Base-by-base conservation (phyloP, 2,797 vertebrate genomes). In the Crossoptilon crossoptilon region DNA sequence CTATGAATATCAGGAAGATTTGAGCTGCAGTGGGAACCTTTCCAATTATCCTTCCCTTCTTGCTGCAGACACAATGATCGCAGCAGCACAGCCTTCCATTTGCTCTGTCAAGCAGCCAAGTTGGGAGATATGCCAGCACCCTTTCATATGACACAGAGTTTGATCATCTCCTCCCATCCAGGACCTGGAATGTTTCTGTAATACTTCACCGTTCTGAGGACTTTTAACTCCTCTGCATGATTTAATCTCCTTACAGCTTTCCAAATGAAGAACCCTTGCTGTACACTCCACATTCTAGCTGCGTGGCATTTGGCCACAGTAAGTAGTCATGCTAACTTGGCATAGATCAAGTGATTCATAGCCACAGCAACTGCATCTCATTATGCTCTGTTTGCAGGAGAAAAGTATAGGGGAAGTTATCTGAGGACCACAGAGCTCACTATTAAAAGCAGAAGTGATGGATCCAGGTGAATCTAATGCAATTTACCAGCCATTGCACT, bases 171-270 rank as follows among this genome's bases (percentile, higher is more conserved):
- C 81, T 95, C 75, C 84, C 79, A 59, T 0, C 62, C 6, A 14
- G 49, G 69, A 70, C 76, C 66, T 89, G 66, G 68, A 93, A 91
- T 72, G 84, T 93, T 87, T 58, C 91, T 89, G 33, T 83, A 95
- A 87, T 94, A 87, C 69, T 80, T 93, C 66, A 77, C 76, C 2
- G 0, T 78, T 83, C 73, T 85, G 87, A 69, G 46, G 87, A 78
- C 96, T 93, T 96, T 85, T 68, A 94, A 91, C 75, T 93, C 84
- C 92, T 74, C 94, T 91, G 92, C 87, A 27, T 2, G 75, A 68
- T 59, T 77, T 85, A 87, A 96, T 92, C 92, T 83, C 87, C 91
- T 93, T 78, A 67, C 69, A 93, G 87, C 75, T 93, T 93, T 91
- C 58, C 29, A 81, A 84, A 93, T 77, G 4, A 89, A 48, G 82